These are phyloP conservation scores for Heliothis subflexa DNA, from an alignment of 1,140 invertebrate species.

Conservation along the genomic window DNA sequence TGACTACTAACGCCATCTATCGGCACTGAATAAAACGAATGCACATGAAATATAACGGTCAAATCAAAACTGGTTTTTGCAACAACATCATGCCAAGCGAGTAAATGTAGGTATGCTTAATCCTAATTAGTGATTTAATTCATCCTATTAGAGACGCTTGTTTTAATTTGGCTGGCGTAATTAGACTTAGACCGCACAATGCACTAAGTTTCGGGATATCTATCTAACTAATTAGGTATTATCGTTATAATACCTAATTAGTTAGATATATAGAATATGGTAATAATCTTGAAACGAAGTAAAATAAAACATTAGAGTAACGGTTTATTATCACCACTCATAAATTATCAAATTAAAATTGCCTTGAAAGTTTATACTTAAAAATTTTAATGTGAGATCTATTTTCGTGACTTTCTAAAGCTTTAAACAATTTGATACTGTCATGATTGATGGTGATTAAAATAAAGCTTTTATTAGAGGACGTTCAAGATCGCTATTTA, in stretches of 20 bases:
- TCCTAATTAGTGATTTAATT: conserved; percentile 26
- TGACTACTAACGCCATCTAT: conserved; percentile 58
- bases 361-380: not conserved
- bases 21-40: not conserved
- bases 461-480: conserved; percentile 18
- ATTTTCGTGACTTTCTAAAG: not conserved
- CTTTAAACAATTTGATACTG: not conserved
- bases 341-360: not conserved
- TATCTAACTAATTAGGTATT: not conserved
- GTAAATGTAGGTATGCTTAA: not conserved
- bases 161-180: conserved; percentile 5
- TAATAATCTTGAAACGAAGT: too few relatives aligned
- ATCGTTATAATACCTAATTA: not conserved
- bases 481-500: conserved; percentile 21
- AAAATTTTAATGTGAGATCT: not conserved
- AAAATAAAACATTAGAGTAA: not conserved
- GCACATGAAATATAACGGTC: conserved; percentile 37
- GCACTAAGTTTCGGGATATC: not conserved
- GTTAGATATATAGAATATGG: not conserved
- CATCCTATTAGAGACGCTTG: not conserved
- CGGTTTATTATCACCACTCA: not conserved
- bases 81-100: conserved; percentile 5
- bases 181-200: not conserved
- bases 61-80: not conserved
- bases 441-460: not conserved